Percentiles rank a stretch among this genome's conserved stretches.
These are phyloP conservation scores for Poeciliopsis turrubarensis DNA, from an alignment of 2,113 vertebrate genomes.

Conservation along the genomic window DNA sequence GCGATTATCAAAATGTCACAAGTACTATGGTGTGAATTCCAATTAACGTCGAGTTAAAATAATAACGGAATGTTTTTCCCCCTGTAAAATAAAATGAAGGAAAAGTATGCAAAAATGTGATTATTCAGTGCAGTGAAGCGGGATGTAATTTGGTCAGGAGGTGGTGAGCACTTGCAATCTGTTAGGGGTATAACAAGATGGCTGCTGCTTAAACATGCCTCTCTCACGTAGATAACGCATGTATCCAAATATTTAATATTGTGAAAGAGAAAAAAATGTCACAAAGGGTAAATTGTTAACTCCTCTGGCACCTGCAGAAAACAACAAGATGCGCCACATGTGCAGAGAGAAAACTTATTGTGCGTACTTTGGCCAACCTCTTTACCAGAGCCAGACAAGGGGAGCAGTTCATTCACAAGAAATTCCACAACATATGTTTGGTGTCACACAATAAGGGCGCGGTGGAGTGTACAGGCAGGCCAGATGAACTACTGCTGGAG, in stretches of 20 bases:
- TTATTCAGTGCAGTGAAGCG: neutral
- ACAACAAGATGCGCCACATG: constrained; percentile 26
- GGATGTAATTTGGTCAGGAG: constrained; percentile 33
- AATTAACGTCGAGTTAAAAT: constrained; percentile 74
- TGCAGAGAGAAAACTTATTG: constrained; percentile 38
- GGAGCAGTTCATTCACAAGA: constrained; percentile 84
- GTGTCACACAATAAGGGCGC: constrained; percentile 84
- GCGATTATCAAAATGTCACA: constrained; percentile 82
- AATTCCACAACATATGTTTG: constrained; percentile 97
- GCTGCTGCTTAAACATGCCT: neutral
- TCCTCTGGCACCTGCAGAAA: constrained; percentile 5
- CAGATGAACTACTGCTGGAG: constrained; percentile 58
- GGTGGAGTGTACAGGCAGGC: constrained; percentile 48
- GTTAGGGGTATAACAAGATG: constrained; percentile 32
- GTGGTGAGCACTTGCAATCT: constrained; percentile 45
- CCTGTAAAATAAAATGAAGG: constrained; percentile 25
- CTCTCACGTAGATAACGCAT: neutral
- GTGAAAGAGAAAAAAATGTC: neutral
- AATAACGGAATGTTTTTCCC: constrained; percentile 45
- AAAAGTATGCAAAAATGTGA: constrained; percentile 25
- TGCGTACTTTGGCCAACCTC: constrained; percentile 54
- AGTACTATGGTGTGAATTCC: constrained; percentile 77
- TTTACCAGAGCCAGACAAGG: constrained; percentile 80
- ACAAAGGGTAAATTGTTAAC: constrained; percentile 5
- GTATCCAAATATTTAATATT: constrained; percentile 29